Evolutionary conservation across 1,140 invertebrate genomes (phyloP).

Genomic region (Asobara japonica): DNA sequence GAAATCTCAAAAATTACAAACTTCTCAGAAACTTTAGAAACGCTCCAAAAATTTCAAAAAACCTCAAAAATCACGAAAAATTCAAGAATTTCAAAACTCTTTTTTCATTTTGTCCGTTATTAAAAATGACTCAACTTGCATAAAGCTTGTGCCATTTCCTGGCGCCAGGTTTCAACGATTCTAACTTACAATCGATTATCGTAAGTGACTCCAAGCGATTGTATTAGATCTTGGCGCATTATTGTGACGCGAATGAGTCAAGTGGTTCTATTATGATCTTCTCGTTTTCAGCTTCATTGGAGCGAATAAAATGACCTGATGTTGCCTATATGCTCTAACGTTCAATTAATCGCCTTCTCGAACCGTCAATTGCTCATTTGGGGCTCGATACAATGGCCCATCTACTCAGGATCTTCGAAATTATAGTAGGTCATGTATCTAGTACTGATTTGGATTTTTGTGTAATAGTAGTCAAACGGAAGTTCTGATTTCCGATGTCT

Average conservation of each 20-base stretch:
- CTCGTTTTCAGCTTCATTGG: neutral
- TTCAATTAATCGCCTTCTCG: neutral
- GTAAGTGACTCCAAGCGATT: conserved; percentile 1
- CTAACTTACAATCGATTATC: conserved; percentile 19
- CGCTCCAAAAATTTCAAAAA: too few species aligned
- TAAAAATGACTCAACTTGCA: neutral
- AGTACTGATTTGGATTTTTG: too few species aligned
- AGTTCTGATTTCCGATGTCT: too few species aligned
- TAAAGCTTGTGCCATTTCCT: neutral
- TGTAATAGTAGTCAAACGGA: too few species aligned
- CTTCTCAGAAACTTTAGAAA: too few species aligned
- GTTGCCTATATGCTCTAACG: neutral
- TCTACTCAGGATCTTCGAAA: neutral
- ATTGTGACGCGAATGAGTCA: conserved; percentile 41
- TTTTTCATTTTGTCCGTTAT: too few species aligned
- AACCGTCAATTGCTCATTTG: neutral
- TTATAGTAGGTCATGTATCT: too few species aligned
- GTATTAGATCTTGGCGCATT: conserved; percentile 10
- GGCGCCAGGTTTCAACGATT: conserved; percentile 20
- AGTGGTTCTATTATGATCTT: conserved; percentile 46
- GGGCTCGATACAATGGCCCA: neutral
- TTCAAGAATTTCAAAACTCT: too few species aligned
- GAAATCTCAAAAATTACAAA: too few species aligned
- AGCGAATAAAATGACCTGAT: neutral
- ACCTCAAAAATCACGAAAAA: too few species aligned